Conservation (phyloP, 2,888 invertebrate genomes). For the Amblyteles armatorius region DNA sequence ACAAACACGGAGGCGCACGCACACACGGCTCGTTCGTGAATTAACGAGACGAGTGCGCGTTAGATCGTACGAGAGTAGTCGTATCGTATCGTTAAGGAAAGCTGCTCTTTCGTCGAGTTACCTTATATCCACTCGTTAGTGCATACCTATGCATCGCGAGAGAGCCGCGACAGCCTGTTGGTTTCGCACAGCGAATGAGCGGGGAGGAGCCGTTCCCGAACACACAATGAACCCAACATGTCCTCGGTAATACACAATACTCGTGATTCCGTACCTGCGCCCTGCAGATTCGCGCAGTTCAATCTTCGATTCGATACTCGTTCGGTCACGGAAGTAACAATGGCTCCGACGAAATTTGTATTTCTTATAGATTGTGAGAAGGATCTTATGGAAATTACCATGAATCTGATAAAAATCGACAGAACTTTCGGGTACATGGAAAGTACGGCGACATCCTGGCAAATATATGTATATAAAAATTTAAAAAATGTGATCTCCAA, state of each 20-base stretch:
- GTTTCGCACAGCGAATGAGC: conserved; percentile 32
- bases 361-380: conserved; percentile 9
- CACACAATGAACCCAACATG: conserved; percentile 43
- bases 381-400: too few relatives aligned
- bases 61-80: conserved; percentile 47
- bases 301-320: conserved; percentile 45
- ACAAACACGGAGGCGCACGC: conserved; percentile 7
- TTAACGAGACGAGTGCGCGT: conserved; percentile 59
- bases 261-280: not conserved
- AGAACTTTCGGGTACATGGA: too few relatives aligned
- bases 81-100: conserved; percentile 66
- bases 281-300: conserved; percentile 24
- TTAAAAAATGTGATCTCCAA: too few relatives aligned
- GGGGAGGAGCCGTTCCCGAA: conserved; percentile 37
- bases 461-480: too few relatives aligned
- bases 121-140: conserved; percentile 66
- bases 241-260: conserved; percentile 24
- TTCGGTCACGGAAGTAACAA: conserved; percentile 4
- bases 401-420: too few relatives aligned
- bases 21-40: conserved; percentile 22
- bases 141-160: conserved; percentile 40
- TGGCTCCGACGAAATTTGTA: conserved; percentile 16
- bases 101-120: conserved; percentile 54
- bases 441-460: too few relatives aligned
- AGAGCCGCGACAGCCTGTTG: conserved; percentile 29